Base-by-base conservation (phyloP, 2,888 invertebrate genomes). In the Ormyrus thymus region DNA sequence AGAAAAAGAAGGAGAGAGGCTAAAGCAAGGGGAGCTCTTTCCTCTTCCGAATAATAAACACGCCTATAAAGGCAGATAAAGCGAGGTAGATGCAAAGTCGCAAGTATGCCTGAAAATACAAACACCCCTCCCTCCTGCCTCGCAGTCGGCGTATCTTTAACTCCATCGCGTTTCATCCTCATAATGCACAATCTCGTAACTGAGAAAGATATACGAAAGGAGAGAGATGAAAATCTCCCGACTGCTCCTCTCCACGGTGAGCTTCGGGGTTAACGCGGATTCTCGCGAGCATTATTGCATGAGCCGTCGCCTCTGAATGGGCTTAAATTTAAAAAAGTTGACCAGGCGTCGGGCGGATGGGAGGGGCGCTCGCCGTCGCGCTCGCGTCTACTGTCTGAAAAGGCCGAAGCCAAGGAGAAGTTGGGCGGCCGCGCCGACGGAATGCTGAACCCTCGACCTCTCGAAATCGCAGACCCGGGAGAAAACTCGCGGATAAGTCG, bases 251-350 rank as follows among this genome's bases (percentile, higher is more conserved):
- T 55, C 13, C 11, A 4, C n/a, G 56, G 10, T 1, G 6, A 56
- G 10, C n/a, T 13, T 46, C 45, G 13, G 45, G 7, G 43, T 53
- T 43, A 48, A 10, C 11, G 55, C 4, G 55, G 45, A 53, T 10
- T 15, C 62, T 11, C 15, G 10, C 59, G 56, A 15, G 59, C 58
- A 29, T 29, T 29, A 3, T 29, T 29, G 29, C 66, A 66, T 46
- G 61, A 29, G 58, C 58, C 29, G 59, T 48, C 65, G 66, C 7
- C 43, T 29, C 48, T 65, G 65, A 53, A 51, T 59, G 58, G 66
- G 45, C 59, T 53, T 53, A 45, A 43, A 59, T 66, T 51, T 51
- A 59, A 65, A 64, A 64, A 64, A 62, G n/a, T 64, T 73, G 61
- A 64, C 56, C 64, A 48, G 11, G 45, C 46, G 43, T 51, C n/a